Conservation (phyloP, 1,140 invertebrate genomes). For the Drosophila obscura region DNA sequence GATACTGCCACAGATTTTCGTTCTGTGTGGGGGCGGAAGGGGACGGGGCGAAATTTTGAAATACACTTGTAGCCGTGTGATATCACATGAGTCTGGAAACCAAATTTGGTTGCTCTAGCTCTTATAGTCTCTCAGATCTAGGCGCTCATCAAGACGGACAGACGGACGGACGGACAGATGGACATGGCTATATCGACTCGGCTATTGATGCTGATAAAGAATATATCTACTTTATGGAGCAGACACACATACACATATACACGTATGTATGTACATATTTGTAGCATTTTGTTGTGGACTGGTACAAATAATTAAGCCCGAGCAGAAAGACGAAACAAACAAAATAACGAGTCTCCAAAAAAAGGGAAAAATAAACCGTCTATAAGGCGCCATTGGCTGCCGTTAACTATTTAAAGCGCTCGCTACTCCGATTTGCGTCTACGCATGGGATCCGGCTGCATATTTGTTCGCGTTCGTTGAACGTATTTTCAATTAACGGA, state of each 20-base stretch:
- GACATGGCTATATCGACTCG: too few species aligned
- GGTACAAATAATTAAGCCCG: constrained; percentile 28
- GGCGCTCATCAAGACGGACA: too few species aligned
- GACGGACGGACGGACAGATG: too few species aligned
- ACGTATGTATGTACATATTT: constrained; percentile 39
- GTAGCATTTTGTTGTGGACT: constrained; percentile 44
- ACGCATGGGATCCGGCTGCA: constrained; percentile 23
- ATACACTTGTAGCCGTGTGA: too few species aligned
- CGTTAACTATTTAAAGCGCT: constrained; percentile 69
- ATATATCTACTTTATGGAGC: too few species aligned
- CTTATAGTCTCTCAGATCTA: too few species aligned
- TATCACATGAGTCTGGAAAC: too few species aligned
- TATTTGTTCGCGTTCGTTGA: constrained; percentile 66
- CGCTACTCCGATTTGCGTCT: not conserved
- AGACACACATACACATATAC: not conserved
- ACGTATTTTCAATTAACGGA: constrained; percentile 77
- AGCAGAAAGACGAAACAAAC: constrained; percentile 38
- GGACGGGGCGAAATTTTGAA: too few species aligned
- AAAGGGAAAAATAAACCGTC: constrained; percentile 45
- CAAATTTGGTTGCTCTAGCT: too few species aligned
- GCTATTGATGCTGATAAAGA: too few species aligned
- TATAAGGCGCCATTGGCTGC: constrained; percentile 33
- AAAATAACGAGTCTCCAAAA: constrained; percentile 43
- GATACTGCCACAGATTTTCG: too few species aligned
- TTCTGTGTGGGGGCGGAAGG: too few species aligned